Percentiles rank a stretch among this genome's conserved stretches.
These are phyloP conservation scores for Drosophila arawakana DNA, from an alignment of 1,140 invertebrate genomes.

Conservation along the genomic window DNA sequence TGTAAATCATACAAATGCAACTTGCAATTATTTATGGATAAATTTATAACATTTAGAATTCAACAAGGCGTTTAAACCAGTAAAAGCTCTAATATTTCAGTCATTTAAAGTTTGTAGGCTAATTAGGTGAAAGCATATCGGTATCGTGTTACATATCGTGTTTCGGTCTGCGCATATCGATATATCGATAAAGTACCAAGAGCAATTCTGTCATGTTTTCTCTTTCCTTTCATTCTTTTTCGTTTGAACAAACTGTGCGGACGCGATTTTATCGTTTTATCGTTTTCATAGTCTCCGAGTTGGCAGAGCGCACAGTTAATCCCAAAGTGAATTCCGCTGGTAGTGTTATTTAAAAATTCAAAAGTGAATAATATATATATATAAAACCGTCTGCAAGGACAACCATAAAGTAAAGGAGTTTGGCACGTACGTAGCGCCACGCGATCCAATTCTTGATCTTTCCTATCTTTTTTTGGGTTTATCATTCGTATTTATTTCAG, in stretches of 20 bases:
- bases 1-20: neutral
- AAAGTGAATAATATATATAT: conserved; percentile 23
- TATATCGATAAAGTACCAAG: conserved; percentile 28
- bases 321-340: conserved; percentile 16
- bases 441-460: conserved; percentile 5
- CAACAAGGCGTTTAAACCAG: too few relatives aligned
- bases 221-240: conserved; percentile 39
- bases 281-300: conserved; percentile 26
- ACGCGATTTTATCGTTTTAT: conserved; percentile 46
- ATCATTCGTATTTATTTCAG: conserved; percentile 48
- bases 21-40: too few relatives aligned
- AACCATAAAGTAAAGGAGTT: conserved; percentile 4
- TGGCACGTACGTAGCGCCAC: conserved; percentile 14
- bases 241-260: conserved; percentile 33
- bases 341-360: conserved; percentile 20
- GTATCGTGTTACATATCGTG: conserved; percentile 11
- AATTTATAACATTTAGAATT: too few relatives aligned
- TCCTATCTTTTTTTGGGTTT: conserved; percentile 43
- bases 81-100: too few relatives aligned
- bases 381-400: neutral
- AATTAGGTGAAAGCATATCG: neutral
- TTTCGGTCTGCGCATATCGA: conserved; percentile 1
- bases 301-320: conserved; percentile 42
- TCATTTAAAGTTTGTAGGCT: too few relatives aligned
- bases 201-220: conserved; percentile 30